These are phyloP conservation scores for Atherinosoma microstoma DNA, from an alignment of 2,797 vertebrate species.

Conservation along the genomic window DNA sequence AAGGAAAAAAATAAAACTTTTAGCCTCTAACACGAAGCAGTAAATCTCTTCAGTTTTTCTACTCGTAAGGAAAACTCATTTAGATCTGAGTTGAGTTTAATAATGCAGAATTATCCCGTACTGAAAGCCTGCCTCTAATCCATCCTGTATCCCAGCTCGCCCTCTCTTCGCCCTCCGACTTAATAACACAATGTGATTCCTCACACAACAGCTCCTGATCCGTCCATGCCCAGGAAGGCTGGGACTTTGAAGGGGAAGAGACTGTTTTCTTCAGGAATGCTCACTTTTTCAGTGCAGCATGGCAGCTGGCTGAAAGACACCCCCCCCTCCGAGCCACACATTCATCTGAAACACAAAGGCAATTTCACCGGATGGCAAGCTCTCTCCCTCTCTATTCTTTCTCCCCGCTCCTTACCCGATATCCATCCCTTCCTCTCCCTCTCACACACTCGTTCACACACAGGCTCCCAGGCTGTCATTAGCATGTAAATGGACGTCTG, in stretches of 20 bases:
- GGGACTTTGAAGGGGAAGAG: slow-evolving; percentile 21
- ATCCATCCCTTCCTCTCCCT: slow-evolving; percentile 13
- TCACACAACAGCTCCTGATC: slow-evolving; percentile 31
- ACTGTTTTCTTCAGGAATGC: slow-evolving; percentile 65
- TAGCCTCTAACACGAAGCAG: neutral
- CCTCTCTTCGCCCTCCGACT: slow-evolving; percentile 25
- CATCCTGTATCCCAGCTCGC: slow-evolving; percentile 1
- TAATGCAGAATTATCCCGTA: slow-evolving; percentile 20
- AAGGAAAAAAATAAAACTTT: no score
- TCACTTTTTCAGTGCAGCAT: slow-evolving; percentile 69
- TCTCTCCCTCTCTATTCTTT: slow-evolving; percentile 46
- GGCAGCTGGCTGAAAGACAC: slow-evolving; percentile 49
- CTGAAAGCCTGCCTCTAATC: slow-evolving; percentile 5
- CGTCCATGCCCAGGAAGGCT: slow-evolving; percentile 29
- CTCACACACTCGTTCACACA: slow-evolving; percentile 21
- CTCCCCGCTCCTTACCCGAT: slow-evolving; percentile 21
- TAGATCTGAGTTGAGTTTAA: neutral
- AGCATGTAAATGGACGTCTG: slow-evolving; percentile 77
- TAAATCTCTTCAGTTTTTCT: neutral
- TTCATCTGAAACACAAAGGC: slow-evolving; percentile 79
- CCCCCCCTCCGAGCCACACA: slow-evolving; percentile 30
- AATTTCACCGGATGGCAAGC: slow-evolving; percentile 75
- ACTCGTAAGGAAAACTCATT: neutral
- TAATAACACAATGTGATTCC: slow-evolving; percentile 41
- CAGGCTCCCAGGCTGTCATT: slow-evolving; percentile 58